These are phyloP conservation scores for Platysternon megacephalum DNA, from an alignment of 2,113 vertebrate genomes.

Conservation along the genomic window DNA sequence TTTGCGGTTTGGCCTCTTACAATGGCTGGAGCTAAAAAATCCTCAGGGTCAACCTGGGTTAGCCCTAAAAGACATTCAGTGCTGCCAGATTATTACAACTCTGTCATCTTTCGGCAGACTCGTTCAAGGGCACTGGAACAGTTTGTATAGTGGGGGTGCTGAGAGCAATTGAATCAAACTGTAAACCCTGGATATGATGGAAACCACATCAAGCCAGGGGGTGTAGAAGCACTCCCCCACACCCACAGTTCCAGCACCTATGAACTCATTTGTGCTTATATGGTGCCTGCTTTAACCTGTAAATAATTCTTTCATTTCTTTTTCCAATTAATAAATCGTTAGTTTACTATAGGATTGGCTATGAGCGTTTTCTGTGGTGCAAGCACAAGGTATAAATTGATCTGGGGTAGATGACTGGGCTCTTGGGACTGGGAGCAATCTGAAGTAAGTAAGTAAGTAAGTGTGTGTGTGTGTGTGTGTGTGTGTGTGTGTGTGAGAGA, in stretches of 20 bases:
- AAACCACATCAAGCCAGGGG: too few species aligned
- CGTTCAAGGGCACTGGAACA: too few species aligned
- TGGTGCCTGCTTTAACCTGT: not conserved
- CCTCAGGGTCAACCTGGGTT: not conserved
- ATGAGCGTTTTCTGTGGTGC: not conserved
- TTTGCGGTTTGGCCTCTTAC: not conserved
- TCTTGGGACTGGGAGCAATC: not conserved
- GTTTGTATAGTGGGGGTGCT: too few species aligned
- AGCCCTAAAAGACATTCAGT: not conserved
- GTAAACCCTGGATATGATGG: too few species aligned
- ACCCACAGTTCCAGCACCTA: too few species aligned
- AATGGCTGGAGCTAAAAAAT: not conserved
- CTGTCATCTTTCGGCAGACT: too few species aligned
- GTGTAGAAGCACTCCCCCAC: too few species aligned
- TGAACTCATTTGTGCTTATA: not conserved
- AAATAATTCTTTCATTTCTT: not conserved
- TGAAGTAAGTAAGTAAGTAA: too few species aligned
- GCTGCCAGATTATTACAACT: not conserved
- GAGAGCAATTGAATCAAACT: too few species aligned
- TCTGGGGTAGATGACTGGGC: not conserved
- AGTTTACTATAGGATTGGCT: not conserved
- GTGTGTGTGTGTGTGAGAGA: too few species aligned
- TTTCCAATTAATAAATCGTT: not conserved
- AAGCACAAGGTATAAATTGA: not conserved
- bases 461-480: too few species aligned